Conservation (phyloP, 2,113 vertebrate species). For the Corythornis cristatus region DNA sequence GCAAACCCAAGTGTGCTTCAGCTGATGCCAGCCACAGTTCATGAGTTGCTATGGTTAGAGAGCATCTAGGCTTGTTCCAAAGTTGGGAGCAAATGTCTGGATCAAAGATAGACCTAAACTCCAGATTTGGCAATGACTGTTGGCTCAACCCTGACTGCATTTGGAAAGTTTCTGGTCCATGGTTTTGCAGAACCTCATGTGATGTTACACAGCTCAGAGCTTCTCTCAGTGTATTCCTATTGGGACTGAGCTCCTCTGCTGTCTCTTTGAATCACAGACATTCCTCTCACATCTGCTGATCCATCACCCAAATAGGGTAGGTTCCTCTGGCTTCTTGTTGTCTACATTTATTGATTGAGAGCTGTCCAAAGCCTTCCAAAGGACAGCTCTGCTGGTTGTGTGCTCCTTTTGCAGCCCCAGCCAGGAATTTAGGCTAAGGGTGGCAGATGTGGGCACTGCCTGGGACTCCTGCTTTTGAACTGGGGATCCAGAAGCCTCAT, state of each 20-base stretch:
- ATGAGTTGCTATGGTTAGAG: neutral
- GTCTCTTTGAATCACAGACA: neutral
- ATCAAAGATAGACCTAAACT: neutral
- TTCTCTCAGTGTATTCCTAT: neutral
- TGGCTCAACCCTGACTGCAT: neutral
- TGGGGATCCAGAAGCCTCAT: constrained; percentile 23
- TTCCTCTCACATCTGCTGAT: neutral
- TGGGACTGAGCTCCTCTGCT: neutral
- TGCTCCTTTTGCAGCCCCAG: neutral
- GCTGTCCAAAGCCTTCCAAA: neutral
- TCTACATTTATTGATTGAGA: neutral
- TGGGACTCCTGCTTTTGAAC: neutral
- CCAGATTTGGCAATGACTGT: neutral
- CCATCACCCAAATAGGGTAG: neutral
- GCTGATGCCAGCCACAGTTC: neutral
- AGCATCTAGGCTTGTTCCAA: neutral
- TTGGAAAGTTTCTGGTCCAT: neutral
- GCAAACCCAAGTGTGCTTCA: constrained; percentile 17
- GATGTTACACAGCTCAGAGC: accelerated
- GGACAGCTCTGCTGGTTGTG: neutral
- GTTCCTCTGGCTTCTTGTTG: neutral
- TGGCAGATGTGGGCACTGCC: neutral
- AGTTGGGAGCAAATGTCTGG: neutral
- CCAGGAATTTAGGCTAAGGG: neutral
- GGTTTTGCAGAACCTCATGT: neutral